These are phyloP conservation scores for Cephalopterus ornatus DNA, from an alignment of 2,113 vertebrate genomes.

Conservation along the genomic window DNA sequence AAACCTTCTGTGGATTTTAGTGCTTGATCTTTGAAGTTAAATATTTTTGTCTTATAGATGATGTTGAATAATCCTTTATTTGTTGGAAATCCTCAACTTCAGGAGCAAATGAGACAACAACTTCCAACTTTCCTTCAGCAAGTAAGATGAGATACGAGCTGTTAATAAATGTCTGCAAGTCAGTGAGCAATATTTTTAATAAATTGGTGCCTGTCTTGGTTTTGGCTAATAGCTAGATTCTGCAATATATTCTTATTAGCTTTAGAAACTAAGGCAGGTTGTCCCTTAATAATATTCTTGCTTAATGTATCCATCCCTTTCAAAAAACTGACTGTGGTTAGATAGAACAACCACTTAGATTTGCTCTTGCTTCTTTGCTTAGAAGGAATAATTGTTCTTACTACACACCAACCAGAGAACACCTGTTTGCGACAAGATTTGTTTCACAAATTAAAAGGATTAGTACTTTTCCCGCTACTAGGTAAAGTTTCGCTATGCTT, in stretches of 20 bases:
- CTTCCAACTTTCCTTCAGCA: slow-evolving; percentile 89
- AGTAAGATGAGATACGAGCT: slow-evolving; percentile 73
- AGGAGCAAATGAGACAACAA: slow-evolving; percentile 90
- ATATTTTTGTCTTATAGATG: slow-evolving; percentile 78
- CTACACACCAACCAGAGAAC: not conserved
- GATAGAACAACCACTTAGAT: not conserved
- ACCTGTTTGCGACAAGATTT: not conserved
- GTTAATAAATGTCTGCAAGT: not conserved
- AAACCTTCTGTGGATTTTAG: not conserved
- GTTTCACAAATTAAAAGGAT: not conserved
- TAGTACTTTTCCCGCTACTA: not conserved
- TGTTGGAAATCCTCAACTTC: slow-evolving; percentile 88
- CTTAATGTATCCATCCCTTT: not conserved
- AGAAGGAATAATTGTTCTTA: not conserved
- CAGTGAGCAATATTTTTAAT: not conserved
- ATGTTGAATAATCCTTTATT: slow-evolving; percentile 92
- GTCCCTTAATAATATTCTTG: not conserved
- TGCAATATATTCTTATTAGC: not conserved
- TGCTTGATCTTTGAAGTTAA: slow-evolving; percentile 56
- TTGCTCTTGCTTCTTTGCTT: not conserved
- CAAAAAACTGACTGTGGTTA: not conserved
- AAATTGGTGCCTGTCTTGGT: slow-evolving; percentile 7
- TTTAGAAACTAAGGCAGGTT: not conserved
- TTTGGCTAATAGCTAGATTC: slow-evolving; percentile 7
- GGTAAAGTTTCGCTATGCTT: not conserved